Conservation (phyloP, 2,113 vertebrate genomes). For the Tragulus kanchil region DNA sequence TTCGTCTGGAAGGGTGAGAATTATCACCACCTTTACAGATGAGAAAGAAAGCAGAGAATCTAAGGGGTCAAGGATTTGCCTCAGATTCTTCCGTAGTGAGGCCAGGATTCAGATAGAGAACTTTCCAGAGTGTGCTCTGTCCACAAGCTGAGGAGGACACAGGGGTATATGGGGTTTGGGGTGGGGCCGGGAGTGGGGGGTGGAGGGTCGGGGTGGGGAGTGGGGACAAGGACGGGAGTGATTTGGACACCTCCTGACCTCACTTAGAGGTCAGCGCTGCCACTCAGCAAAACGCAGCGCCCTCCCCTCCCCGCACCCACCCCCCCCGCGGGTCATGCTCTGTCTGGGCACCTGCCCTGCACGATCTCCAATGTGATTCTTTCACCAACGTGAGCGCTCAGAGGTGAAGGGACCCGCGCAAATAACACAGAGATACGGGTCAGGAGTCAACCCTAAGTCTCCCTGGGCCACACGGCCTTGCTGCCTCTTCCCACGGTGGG, state of each 20-base stretch:
- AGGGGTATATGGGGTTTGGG: background rate
- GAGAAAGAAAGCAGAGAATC: background rate
- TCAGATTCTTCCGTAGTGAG: background rate
- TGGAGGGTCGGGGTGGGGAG: accelerated
- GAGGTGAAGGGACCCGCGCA: background rate
- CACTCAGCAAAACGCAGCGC: background rate
- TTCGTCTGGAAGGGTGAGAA: background rate
- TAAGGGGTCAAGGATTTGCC: background rate
- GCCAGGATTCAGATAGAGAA: background rate
- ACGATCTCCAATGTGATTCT: background rate
- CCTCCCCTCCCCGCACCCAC: accelerated
- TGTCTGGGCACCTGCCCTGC: background rate
- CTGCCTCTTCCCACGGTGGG: background rate
- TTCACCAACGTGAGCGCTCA: background rate
- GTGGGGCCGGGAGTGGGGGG: background rate
- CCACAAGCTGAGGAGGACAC: background rate
- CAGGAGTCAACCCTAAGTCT: background rate
- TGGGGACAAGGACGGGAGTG: background rate
- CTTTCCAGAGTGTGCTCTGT: background rate
- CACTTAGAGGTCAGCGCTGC: background rate
- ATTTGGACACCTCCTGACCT: background rate
- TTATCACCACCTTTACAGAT: background rate
- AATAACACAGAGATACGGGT: background rate
- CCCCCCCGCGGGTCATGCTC: background rate
- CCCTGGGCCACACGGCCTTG: background rate